Base-by-base conservation (phyloP, 1,140 invertebrate genomes). In the Popillia japonica region DNA sequence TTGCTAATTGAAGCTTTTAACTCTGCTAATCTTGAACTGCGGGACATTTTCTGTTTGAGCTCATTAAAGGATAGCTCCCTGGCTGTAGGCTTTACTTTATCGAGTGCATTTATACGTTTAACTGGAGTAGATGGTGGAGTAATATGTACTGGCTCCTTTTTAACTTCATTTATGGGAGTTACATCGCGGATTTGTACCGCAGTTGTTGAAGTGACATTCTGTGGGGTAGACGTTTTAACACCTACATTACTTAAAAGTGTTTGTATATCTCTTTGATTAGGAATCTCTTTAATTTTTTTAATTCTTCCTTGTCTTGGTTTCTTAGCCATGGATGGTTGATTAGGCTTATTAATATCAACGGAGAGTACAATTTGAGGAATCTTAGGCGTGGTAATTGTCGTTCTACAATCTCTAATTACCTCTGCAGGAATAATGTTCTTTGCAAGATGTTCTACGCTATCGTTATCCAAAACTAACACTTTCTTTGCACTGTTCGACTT, bases 11-110 rank as follows among this genome's bases (percentile, higher is more conserved):
- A 89, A 0, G 91, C 90, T 85, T 90, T 91, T 0, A 94, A 81
- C 83, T 94, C 92, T 61, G 88, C 88, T 76, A 94, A 85, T 80
- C 92, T 90, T 48, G 89, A 89, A 81, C 92, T 93, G 22, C 89
- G 88, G 48, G 87, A 87, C 22, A 94, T 86, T 82, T 89, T 92
- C 55, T 88, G 90, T 83, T 90, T 92, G 0, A 94, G 90, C 78
- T 94, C 92, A 48, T 89, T 90, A 8, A 94, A 87, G 81, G 88
- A 92, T 14, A 93, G 84, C 78, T 92, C 90, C 75, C 90, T 90
- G 0, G 86, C 85, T 23, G 23, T 55, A 11, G 72, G 72, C 11
- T 79, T 81, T 40, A 90, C 85, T 79, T 80, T 85, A 55, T 88
- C 88, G 74, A 90, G 82, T 14, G 84, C 83, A 41, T 87, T 86